These are phyloP conservation scores for Pyxicephalus adspersus DNA, from an alignment of 2,113 vertebrate species.

Conservation along the genomic window DNA sequence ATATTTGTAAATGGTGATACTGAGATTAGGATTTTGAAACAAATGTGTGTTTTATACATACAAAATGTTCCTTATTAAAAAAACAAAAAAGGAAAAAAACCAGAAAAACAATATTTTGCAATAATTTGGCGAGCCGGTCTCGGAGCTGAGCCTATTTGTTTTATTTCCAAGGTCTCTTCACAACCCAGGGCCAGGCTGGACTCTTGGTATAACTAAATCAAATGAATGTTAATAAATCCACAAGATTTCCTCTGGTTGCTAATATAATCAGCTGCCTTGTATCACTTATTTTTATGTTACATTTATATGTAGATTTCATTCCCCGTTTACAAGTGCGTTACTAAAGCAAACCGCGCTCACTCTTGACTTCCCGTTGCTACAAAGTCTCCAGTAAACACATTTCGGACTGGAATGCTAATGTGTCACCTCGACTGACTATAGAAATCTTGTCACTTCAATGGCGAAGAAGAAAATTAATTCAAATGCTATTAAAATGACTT, in stretches of 20 bases:
- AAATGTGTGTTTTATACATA: no score
- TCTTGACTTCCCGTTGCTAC: not conserved
- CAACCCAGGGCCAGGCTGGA: no score
- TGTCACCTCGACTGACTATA: not conserved
- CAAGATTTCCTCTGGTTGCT: not conserved
- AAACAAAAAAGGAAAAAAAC: no score
- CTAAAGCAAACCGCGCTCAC: not conserved
- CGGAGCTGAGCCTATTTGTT: no score
- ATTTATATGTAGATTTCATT: not conserved
- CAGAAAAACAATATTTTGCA: no score
- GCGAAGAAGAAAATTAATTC: not conserved
- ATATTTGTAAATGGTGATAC: no score
- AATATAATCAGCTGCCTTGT: constrained; percentile 5
- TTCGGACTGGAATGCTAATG: constrained; percentile 14
- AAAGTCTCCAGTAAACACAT: constrained; percentile 3
- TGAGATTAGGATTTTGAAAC: no score
- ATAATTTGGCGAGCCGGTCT: no score
- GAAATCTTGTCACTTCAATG: not conserved
- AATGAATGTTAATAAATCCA: no score
- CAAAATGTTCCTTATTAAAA: no score
- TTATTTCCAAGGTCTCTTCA: no score
- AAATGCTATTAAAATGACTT: not conserved
- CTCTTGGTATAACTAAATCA: no score
- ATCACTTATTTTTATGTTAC: not conserved
- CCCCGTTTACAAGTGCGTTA: not conserved